phyloP scores from a whole-genome alignment of 2,797 vertebrate genomes.

The Bovichtus diacanthus region DNA sequence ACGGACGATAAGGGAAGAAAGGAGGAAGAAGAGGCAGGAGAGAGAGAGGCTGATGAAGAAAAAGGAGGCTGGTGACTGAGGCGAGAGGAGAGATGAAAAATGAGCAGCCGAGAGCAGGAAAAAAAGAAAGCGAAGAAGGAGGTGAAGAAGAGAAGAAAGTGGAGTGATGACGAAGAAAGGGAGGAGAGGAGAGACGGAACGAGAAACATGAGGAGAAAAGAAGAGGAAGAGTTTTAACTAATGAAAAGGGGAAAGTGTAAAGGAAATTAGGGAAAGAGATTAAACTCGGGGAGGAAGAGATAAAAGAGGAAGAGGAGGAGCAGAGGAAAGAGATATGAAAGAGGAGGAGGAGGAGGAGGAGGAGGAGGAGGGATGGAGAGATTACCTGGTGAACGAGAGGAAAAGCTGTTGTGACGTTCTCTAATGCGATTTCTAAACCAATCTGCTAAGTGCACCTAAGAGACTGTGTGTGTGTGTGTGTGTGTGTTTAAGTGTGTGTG shows the following conservation, averaged over 20 bases:
- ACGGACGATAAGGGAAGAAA: neutral
- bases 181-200: neutral
- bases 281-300: neutral
- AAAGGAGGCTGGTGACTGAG: too few species aligned
- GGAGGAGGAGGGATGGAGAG: constrained; percentile 83
- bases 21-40: too few species aligned
- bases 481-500: constrained; percentile 45
- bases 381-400: constrained; percentile 88
- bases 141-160: neutral
- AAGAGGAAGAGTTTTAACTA: neutral
- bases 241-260: neutral
- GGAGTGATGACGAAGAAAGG: neutral
- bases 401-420: constrained; percentile 88
- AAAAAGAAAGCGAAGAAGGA: neutral
- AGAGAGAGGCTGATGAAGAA: too few species aligned
- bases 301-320: neutral
- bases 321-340: constrained; percentile 53
- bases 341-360: constrained; percentile 70
- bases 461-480: constrained; percentile 48
- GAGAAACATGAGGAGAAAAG: too few species aligned
- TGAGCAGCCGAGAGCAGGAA: too few species aligned
- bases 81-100: too few species aligned
- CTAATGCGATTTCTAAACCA: constrained; percentile 97
- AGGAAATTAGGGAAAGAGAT: neutral
- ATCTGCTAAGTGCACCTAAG: constrained; percentile 92